These are phyloP conservation scores for Drosophila nigritarsus DNA, from an alignment of 2,888 invertebrate genomes.

Conservation along the genomic window DNA sequence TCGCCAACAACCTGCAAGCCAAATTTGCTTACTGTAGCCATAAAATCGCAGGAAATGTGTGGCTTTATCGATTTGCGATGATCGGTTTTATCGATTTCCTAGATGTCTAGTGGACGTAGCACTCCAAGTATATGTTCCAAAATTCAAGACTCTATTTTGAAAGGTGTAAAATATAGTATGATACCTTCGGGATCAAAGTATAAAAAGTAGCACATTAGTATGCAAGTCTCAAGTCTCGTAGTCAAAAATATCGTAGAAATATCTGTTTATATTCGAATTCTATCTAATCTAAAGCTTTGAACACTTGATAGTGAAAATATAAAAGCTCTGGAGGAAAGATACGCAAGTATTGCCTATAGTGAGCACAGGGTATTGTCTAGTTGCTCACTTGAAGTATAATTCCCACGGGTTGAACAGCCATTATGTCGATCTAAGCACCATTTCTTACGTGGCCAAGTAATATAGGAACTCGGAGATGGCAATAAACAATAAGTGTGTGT, in stretches of 20 bases:
- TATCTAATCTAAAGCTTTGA: neutral
- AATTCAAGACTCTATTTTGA: neutral
- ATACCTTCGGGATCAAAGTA: neutral
- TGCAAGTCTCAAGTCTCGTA: neutral
- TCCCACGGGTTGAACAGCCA: neutral
- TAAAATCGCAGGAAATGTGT: neutral
- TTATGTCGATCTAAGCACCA: neutral
- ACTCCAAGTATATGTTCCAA: neutral
- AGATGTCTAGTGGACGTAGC: neutral
- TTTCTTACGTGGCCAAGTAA: neutral
- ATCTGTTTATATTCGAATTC: neutral
- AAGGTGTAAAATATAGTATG: neutral
- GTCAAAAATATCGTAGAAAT: neutral
- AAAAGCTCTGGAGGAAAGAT: neutral
- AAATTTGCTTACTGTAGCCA: neutral
- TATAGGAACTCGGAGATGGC: constrained; percentile 3
- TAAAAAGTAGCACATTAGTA: neutral
- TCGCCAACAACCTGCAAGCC: neutral
- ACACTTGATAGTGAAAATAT: too few species aligned
- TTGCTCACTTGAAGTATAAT: neutral
- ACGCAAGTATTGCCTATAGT: neutral
- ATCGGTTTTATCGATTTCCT: neutral
- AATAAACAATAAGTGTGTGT: neutral
- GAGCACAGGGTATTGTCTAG: neutral
- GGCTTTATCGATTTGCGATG: too few species aligned